Conservation (phyloP, 2,797 vertebrate genomes). For the Loris lydekkerianus region DNA sequence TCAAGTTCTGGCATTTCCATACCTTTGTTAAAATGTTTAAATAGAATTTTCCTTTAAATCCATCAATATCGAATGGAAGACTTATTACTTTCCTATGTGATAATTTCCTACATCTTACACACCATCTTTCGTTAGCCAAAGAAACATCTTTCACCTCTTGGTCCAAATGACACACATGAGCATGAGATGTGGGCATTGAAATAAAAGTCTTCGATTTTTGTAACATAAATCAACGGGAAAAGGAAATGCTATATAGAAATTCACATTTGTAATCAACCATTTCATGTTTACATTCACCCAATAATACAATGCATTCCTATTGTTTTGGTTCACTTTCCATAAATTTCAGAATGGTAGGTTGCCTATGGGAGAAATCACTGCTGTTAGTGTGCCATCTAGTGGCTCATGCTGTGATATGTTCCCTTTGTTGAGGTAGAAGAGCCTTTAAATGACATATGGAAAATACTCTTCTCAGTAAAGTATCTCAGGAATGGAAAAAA, state of each 20-base stretch:
- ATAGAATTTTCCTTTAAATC: constrained; percentile 36
- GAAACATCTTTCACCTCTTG: neutral
- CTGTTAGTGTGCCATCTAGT: constrained; percentile 75
- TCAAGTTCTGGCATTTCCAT: neutral
- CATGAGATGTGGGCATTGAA: too few species aligned
- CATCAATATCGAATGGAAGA: neutral
- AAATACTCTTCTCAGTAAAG: neutral
- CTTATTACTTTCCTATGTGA: neutral
- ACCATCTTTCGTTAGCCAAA: constrained; percentile 5
- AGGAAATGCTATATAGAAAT: constrained; percentile 38
- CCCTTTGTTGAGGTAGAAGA: neutral
- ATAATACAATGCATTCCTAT: neutral
- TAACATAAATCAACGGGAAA: neutral
- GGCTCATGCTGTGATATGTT: neutral
- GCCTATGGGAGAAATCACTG: neutral
- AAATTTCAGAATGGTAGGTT: neutral
- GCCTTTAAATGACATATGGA: neutral
- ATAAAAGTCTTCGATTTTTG: constrained; percentile 44
- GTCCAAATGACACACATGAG: too few species aligned
- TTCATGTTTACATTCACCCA: neutral
- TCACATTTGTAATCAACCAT: neutral
- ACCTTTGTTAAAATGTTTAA: constrained; percentile 42
- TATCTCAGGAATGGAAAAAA: too few species aligned
- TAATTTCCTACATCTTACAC: neutral
- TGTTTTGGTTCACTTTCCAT: neutral